Evolutionary conservation across 2,888 invertebrate species (phyloP), one percentile per base, ranked within the genome.

Genomic region (Idaea aversata): DNA sequence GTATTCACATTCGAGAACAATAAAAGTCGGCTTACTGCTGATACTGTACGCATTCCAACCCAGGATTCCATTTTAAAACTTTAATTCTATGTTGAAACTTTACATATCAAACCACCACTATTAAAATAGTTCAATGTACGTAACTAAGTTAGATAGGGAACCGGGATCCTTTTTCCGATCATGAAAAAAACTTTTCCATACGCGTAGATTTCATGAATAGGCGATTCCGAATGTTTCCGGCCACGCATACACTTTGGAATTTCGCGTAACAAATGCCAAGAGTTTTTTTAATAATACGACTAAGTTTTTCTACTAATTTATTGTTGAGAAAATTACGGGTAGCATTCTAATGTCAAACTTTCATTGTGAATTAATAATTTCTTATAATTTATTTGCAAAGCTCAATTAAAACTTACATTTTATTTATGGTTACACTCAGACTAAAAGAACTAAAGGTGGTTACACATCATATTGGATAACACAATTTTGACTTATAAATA

Each of bases 191-290:
- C 75, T 86, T 86, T 77, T 75, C 72, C 77, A 79, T 84, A 81
- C 80, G 80, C 70, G 76, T 70, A 77, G 72, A 81, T 79, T 77
- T 78, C 83, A 86, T 88, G 90, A 88, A 89, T 86, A 88, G 88
- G 86, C 88, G 88, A 88, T 88, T 83, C 77, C 72, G 72, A 83
- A 80, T 81, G 85, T 87, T 88, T 87, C 86, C 81, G 85, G 84
- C 86, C 90, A 90, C 90, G 88, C 87, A 72, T 72, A 59, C 68
- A 70, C 63, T 78, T 85, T 87, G 88, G 88, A 86, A 73, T 75
- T 75, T 76, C 77, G 84, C 87, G 87, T 88, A 86, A 78, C 77
- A 73, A 47, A 47, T 47, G 47, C 47, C 47, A 47, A 13, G 34
- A 34, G 60, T 34, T 68, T 63, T 63, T 62, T 64, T 64, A 62